phyloP scores from a whole-genome alignment of 2,113 vertebrate species.

The Mustela nigripes region DNA sequence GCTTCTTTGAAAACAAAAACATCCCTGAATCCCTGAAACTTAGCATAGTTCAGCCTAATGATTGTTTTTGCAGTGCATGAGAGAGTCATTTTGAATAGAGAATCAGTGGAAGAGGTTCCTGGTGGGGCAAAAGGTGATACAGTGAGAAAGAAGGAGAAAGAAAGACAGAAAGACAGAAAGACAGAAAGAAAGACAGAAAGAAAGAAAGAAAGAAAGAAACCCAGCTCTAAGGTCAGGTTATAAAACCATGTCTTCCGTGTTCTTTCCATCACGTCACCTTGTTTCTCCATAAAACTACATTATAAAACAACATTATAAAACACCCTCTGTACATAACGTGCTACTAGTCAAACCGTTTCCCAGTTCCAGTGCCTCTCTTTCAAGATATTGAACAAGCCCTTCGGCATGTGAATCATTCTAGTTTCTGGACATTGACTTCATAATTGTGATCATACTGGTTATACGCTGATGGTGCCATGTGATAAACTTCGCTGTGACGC shows the following conservation, averaged over 20 bases:
- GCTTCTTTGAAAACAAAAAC: background rate
- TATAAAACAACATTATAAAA: background rate
- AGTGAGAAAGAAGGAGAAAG: background rate
- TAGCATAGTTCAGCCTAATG: background rate
- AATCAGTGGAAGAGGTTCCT: background rate
- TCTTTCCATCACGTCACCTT: too few relatives aligned
- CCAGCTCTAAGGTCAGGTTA: background rate
- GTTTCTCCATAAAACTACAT: background rate
- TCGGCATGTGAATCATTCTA: background rate
- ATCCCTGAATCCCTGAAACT: background rate
- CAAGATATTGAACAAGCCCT: background rate
- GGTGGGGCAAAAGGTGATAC: fast-evolving
- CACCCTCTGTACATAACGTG: background rate
- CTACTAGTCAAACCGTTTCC: background rate
- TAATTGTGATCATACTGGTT: background rate
- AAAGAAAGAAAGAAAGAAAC: background rate
- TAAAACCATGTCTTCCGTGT: fast-evolving
- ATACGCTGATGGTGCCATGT: background rate
- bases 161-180: background rate
- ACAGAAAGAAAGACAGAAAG: background rate
- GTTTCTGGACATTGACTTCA: background rate
- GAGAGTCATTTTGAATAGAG: background rate
- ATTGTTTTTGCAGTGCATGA: background rate
- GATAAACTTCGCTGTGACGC: background rate
- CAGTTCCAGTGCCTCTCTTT: background rate